A percentile compares a stretch with the other conserved stretches of the same genome.
Conservation (phyloP, 1,140 invertebrate species). For the Drosophila jambulina region DNA sequence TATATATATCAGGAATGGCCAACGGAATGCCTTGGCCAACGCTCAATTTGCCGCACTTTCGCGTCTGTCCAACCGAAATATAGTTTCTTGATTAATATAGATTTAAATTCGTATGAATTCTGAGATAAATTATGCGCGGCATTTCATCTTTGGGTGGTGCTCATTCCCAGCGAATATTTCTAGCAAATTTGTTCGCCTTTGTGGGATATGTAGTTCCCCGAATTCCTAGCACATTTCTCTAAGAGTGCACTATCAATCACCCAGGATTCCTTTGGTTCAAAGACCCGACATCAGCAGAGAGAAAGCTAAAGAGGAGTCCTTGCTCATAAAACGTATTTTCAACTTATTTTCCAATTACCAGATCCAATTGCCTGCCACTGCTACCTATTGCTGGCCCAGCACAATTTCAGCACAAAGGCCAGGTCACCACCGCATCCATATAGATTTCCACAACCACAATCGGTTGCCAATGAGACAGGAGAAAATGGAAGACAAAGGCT, state of each 20-base stretch:
- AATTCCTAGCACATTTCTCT: neutral
- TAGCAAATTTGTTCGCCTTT: conserved; percentile 1
- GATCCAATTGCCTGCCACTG: conserved; percentile 35
- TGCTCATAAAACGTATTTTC: conserved; percentile 40
- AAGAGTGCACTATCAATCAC: conserved; percentile 8
- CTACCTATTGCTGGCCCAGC: conserved; percentile 46
- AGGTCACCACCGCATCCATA: conserved; percentile 27
- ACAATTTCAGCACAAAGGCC: conserved; percentile 42
- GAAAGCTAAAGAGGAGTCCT: neutral
- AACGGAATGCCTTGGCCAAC: conserved; percentile 24
- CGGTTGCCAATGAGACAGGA: conserved; percentile 1
- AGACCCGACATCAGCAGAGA: conserved; percentile 27
- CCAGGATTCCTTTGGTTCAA: conserved; percentile 25
- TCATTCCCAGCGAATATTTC: conserved; percentile 20
- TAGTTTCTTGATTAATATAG: conserved; percentile 51
- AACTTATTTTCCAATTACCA: conserved; percentile 56
- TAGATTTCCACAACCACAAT: conserved; percentile 55
- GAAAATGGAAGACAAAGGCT: neutral
- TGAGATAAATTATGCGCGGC: conserved; percentile 36
- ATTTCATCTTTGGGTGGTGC: conserved; percentile 11
- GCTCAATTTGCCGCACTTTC: conserved; percentile 43
- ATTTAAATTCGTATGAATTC: conserved; percentile 32
- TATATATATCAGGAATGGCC: conserved; percentile 17
- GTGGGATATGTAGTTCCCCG: neutral
- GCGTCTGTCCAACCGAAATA: conserved; percentile 34